These are phyloP conservation scores for Regulus satrapa DNA, from an alignment of 2,113 vertebrate genomes.

Conservation along the genomic window DNA sequence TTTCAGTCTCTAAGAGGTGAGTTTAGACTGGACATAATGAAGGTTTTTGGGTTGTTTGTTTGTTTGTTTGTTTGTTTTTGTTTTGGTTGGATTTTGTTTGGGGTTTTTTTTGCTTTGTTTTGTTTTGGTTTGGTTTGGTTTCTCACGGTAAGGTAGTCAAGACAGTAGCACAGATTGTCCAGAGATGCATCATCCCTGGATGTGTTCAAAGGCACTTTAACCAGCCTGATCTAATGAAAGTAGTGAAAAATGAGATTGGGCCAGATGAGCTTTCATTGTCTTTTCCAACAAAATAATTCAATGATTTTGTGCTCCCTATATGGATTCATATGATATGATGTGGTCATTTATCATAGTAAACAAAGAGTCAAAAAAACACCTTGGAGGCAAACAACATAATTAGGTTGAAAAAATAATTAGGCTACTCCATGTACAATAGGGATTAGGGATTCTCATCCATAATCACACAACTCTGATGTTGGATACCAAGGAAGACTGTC, in stretches of 20 bases:
- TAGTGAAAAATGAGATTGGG: not conserved
- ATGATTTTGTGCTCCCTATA: not conserved
- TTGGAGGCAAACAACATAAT: not conserved
- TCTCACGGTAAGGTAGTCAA: not conserved
- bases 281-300: not conserved
- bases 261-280: not conserved
- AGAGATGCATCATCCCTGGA: not conserved
- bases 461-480: fast-evolving
- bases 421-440: not conserved
- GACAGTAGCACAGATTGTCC: fast-evolving
- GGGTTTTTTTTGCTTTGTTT: no score
- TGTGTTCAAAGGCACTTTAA: not conserved
- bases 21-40: not conserved
- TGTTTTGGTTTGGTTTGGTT: no score
- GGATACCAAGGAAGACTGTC: fast-evolving
- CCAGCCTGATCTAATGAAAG: not conserved
- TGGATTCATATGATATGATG: not conserved
- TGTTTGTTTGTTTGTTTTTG: no score
- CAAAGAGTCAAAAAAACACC: not conserved
- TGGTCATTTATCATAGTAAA: not conserved
- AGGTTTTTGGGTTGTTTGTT: no score
- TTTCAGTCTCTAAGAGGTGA: not conserved
- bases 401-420: not conserved
- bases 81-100: no score
- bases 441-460: not conserved